Percentiles rank a stretch among this genome's conserved stretches.
phyloP scores from a whole-genome alignment of 2,113 vertebrate genomes.

The Jacana jacana region DNA sequence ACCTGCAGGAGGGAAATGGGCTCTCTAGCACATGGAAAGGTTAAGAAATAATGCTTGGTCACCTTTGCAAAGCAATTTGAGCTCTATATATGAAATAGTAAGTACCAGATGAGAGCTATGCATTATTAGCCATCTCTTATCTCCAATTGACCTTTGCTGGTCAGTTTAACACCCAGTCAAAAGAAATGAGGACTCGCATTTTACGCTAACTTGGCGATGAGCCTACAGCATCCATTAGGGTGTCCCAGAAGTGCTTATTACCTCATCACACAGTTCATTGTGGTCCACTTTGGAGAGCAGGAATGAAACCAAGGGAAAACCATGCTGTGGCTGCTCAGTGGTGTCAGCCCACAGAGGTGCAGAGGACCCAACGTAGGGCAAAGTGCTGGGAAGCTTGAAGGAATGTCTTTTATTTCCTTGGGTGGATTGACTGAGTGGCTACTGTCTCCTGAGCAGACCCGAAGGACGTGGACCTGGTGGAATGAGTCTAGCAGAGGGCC shows the following conservation, averaged over 20 bases:
- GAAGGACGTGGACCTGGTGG: too few relatives aligned
- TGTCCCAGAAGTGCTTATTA: neutral
- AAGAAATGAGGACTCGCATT: neutral
- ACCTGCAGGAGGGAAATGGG: neutral
- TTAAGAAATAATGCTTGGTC: conserved; percentile 21
- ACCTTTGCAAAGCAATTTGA: conserved; percentile 17
- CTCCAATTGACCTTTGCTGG: conserved; percentile 19
- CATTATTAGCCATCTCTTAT: conserved; percentile 14
- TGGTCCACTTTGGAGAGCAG: neutral
- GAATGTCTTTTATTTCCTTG: neutral
- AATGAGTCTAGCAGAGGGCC: too few relatives aligned
- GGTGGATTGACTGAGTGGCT: neutral
- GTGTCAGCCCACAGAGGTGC: too few relatives aligned
- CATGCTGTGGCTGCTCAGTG: accelerated
- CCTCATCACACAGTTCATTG: neutral
- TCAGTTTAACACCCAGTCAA: neutral
- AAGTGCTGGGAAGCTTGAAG: neutral
- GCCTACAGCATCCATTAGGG: neutral
- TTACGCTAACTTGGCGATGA: neutral
- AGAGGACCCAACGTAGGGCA: accelerated
- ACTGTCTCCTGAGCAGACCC: neutral
- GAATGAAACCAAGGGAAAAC: neutral
- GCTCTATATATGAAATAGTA: neutral
- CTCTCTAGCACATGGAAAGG: neutral
- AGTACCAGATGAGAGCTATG: neutral